Conservation (phyloP, 2,888 invertebrate genomes). For the Macrostomum cliftonense region DNA sequence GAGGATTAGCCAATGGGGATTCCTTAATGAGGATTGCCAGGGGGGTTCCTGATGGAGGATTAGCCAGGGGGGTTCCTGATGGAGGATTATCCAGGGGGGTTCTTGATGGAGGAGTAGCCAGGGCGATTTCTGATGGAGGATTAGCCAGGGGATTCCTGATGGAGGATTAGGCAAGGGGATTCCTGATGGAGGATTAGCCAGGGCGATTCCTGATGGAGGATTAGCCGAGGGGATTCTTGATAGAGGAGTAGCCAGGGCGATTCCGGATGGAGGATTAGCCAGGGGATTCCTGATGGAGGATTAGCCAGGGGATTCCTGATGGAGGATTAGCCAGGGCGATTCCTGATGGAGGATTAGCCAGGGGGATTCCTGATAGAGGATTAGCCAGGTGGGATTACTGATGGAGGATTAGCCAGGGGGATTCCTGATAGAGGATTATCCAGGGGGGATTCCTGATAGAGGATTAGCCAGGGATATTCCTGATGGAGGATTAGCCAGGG, state of each 20-base stretch:
- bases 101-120: neutral
- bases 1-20: conserved; percentile 53
- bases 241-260: too few relatives aligned
- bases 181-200: neutral
- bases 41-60: neutral
- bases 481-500: neutral
- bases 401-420: too few relatives aligned
- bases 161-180: too few relatives aligned
- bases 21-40: too few relatives aligned
- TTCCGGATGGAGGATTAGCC: neutral
- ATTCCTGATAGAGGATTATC: neutral
- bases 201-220: conserved; percentile 50
- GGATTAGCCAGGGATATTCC: conserved; percentile 42
- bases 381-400: too few relatives aligned
- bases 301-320: conserved; percentile 40
- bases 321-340: too few relatives aligned
- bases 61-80: conserved; percentile 34
- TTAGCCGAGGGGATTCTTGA: conserved; percentile 42
- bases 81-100: conserved; percentile 50
- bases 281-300: conserved; percentile 50
- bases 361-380: conserved; percentile 50
- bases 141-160: conserved; percentile 40
- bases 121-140: conserved; percentile 50
- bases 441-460: conserved; percentile 46
- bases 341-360: neutral